Conservation (phyloP, 2,113 vertebrate species). For the Zosterops japonicus region DNA sequence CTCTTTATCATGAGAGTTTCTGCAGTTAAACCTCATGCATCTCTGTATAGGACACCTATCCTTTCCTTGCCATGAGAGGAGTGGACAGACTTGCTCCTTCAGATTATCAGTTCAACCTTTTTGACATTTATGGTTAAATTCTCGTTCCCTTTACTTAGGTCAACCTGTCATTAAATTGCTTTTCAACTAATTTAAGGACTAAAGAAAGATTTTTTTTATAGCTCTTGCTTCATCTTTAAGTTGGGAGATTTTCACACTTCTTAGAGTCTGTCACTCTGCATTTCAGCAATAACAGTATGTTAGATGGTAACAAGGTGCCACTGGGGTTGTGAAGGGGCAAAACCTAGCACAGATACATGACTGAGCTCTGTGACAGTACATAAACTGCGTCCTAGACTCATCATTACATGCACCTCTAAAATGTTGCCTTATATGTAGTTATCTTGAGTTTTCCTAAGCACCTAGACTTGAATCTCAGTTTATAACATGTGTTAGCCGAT, state of each 20-base stretch:
- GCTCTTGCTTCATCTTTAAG: neutral
- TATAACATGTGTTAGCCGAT: neutral
- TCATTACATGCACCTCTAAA: neutral
- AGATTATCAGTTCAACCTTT: neutral
- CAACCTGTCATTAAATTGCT: neutral
- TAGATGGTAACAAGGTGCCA: neutral
- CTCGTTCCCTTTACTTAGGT: neutral
- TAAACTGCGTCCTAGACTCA: neutral
- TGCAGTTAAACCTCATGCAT: neutral
- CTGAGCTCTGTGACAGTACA: neutral
- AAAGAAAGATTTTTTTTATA: neutral
- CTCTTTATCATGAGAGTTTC: neutral
- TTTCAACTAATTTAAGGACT: neutral
- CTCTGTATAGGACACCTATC: neutral
- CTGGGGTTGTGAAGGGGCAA: neutral
- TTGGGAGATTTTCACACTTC: neutral
- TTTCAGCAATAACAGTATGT: neutral
- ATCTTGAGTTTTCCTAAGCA: neutral
- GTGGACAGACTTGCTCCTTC: neutral
- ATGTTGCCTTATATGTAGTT: neutral
- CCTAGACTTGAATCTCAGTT: neutral
- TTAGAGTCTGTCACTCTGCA: neutral
- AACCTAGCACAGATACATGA: neutral
- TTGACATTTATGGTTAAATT: neutral
- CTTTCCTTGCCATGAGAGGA: neutral